Evolutionary conservation across 1,140 invertebrate genomes (phyloP).

Genomic region (Propsilocerus akamusi): DNA sequence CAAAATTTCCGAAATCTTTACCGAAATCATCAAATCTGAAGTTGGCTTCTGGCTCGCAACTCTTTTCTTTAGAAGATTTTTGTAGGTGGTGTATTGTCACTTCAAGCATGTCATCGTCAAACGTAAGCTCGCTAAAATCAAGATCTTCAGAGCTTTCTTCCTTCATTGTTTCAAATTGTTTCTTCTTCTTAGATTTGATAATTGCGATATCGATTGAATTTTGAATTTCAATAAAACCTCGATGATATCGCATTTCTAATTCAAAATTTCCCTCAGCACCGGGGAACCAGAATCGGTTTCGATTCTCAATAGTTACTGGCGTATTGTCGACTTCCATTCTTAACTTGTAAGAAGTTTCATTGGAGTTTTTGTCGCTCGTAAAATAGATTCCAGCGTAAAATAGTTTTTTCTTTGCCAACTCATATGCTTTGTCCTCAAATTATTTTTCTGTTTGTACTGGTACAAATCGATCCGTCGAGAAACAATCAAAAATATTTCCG

Average conservation of each 20-base stretch:
- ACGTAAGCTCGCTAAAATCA: conserved; percentile 5
- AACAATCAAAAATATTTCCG: conserved; percentile 33
- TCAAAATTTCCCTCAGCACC: conserved; percentile 40
- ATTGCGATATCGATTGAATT: conserved; percentile 42
- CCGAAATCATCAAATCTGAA: neutral
- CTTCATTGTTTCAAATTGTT: conserved; percentile 1
- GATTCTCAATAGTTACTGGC: conserved; percentile 34
- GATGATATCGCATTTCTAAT: conserved; percentile 41
- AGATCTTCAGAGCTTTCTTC: neutral
- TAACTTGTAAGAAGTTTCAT: conserved; percentile 32
- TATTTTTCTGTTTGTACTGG: conserved; percentile 28
- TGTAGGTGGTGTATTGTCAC: conserved; percentile 1
- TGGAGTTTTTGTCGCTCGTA: conserved; percentile 16
- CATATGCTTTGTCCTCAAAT: conserved; percentile 28
- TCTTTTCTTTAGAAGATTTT: neutral
- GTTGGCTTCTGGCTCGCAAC: neutral
- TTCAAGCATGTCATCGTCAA: conserved; percentile 9
- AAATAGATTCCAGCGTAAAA: conserved; percentile 20
- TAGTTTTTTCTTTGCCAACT: conserved; percentile 24
- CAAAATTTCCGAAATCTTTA: too few species aligned
- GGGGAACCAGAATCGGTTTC: conserved; percentile 43
- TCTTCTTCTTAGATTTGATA: conserved; percentile 25
- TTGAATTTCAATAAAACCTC: conserved; percentile 45
- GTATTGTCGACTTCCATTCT: conserved; percentile 48
- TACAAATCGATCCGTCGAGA: conserved; percentile 35